phyloP scores from a whole-genome alignment of 2,888 invertebrate genomes.

The Drosophila diplacantha region DNA sequence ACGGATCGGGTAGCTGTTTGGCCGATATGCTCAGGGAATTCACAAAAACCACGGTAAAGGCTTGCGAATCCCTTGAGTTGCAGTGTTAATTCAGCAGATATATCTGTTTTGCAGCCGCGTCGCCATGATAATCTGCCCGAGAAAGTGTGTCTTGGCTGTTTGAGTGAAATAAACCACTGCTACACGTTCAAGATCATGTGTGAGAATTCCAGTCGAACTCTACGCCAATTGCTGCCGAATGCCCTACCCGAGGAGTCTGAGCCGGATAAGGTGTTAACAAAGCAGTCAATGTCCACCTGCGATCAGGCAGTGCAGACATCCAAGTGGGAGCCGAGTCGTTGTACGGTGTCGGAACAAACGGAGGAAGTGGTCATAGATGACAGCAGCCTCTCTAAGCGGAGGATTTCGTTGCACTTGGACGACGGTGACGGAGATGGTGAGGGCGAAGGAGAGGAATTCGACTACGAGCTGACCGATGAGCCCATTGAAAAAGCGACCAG shows the following conservation, averaged over 20 bases:
- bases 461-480: slow-evolving; percentile 58
- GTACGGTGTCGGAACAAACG: slow-evolving; percentile 51
- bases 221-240: slow-evolving; percentile 72
- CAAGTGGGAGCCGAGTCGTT: slow-evolving; percentile 13
- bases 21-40: slow-evolving; percentile 74
- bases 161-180: slow-evolving; percentile 77
- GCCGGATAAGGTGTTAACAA: not conserved
- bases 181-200: slow-evolving; percentile 77
- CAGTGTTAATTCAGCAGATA: not conserved
- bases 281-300: slow-evolving; percentile 26
- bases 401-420: slow-evolving; percentile 6
- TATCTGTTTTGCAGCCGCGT: slow-evolving; percentile 58
- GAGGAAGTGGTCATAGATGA: slow-evolving; percentile 35
- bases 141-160: slow-evolving; percentile 75
- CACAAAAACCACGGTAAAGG: slow-evolving; percentile 63
- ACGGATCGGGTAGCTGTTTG: slow-evolving; percentile 58
- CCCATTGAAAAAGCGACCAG: slow-evolving; percentile 39
- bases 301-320: slow-evolving; percentile 46
- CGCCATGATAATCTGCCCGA: slow-evolving; percentile 75
- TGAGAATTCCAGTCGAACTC: slow-evolving; percentile 74
- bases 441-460: slow-evolving; percentile 34
- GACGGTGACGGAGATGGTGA: slow-evolving; percentile 16
- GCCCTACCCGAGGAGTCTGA: slow-evolving; percentile 57
- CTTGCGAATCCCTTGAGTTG: not conserved
- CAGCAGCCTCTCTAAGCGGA: slow-evolving; percentile 10